Evolutionary conservation across 2,888 invertebrate genomes (phyloP).

Genomic region (Chrysopilus asiliformis): DNA sequence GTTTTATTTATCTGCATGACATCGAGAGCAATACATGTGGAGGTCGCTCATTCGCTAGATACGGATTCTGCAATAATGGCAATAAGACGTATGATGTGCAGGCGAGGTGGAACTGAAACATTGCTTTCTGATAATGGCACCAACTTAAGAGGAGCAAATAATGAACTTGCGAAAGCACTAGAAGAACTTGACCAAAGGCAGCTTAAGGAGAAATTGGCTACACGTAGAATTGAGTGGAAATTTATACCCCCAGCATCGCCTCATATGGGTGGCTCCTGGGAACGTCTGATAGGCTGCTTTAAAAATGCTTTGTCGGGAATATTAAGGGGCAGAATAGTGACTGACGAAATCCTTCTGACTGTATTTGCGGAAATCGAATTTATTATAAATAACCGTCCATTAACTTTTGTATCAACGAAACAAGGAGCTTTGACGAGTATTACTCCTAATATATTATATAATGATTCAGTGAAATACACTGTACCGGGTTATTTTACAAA

Average conservation of each 20-base stretch:
- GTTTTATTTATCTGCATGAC: conserved; percentile 15
- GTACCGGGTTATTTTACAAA: background rate
- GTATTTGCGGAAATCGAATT: background rate
- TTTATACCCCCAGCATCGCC: conserved; percentile 18
- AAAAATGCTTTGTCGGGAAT: conserved; percentile 9
- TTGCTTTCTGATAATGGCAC: background rate
- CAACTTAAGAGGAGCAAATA: background rate
- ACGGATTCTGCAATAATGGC: conserved; percentile 12
- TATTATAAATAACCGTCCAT: background rate
- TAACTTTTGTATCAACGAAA: background rate
- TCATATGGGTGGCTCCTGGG: conserved; percentile 7
- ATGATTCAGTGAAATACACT: background rate
- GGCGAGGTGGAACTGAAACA: background rate
- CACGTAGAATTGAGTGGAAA: conserved; percentile 13
- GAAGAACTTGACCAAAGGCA: conserved; percentile 9
- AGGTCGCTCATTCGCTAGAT: conserved; percentile 18
- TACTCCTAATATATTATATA: background rate
- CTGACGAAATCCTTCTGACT: background rate
- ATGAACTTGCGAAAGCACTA: conserved; percentile 9
- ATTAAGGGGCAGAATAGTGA: background rate
- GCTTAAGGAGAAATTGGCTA: conserved; percentile 1
- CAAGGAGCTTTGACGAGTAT: background rate
- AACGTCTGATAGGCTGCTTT: conserved; percentile 1
- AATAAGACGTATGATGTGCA: conserved; percentile 9
- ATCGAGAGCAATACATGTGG: conserved; percentile 11